Evolutionary conservation across 2,113 vertebrate species (phyloP).

Genomic region (Gnathonemus echidnorhynchus): DNA sequence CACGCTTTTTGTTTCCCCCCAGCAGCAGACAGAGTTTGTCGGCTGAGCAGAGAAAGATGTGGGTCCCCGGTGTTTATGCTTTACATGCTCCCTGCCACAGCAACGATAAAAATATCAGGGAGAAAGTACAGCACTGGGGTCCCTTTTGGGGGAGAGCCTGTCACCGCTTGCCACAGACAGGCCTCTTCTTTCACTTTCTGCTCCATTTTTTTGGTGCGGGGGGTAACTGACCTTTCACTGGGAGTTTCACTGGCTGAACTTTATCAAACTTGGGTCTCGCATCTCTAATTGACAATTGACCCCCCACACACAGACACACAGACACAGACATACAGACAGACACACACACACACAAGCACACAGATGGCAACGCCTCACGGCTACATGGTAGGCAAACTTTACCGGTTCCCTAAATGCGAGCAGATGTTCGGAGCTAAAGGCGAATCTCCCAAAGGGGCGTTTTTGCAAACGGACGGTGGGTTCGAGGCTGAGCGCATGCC

Average conservation of each 20-base stretch:
- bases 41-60: not conserved
- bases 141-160: not conserved
- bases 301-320: no score
- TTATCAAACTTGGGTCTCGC: not conserved
- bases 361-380: not conserved
- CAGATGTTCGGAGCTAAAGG: not conserved
- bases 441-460: not conserved
- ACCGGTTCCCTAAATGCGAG: not conserved
- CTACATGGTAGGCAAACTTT: not conserved
- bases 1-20: not conserved
- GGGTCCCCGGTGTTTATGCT: not conserved
- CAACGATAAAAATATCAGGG: not conserved
- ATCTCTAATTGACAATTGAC: not conserved
- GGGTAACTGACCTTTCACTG: not conserved
- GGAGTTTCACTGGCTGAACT: not conserved
- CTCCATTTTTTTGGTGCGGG: not conserved
- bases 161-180: not conserved
- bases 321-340: no score
- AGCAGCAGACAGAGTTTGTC: not conserved
- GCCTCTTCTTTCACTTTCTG: not conserved
- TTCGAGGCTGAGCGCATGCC: no score
- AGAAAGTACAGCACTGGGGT: not conserved
- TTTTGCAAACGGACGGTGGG: not conserved
- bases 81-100: not conserved
- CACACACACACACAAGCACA: no score